Conservation (phyloP, 2,113 vertebrate species). For the Microcebus ravelobensis region DNA sequence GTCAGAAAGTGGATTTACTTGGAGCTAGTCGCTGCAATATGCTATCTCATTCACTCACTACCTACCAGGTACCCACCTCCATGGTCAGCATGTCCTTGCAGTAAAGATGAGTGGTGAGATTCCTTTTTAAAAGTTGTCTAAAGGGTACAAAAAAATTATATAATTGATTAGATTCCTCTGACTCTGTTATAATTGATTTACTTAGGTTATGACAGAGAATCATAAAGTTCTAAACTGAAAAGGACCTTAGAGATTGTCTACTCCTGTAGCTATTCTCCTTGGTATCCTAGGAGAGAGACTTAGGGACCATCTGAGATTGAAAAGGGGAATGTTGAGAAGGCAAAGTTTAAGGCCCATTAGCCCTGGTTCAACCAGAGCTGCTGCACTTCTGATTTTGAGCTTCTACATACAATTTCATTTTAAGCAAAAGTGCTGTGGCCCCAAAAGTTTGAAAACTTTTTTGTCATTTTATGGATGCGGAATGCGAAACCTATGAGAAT, state of each 20-base stretch:
- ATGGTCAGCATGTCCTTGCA: constrained; percentile 63
- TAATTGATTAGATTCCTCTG: constrained; percentile 17
- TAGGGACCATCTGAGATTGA: neutral
- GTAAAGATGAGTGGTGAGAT: constrained; percentile 63
- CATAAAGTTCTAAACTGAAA: neutral
- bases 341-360: neutral
- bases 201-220: neutral
- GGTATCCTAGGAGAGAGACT: neutral
- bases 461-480: neutral
- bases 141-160: neutral
- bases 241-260: neutral
- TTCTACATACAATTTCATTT: neutral
- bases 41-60: constrained; percentile 89
- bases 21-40: constrained; percentile 90
- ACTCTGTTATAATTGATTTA: neutral
- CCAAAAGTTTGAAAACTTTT: neutral
- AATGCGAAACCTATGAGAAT: constrained; percentile 24
- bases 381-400: neutral
- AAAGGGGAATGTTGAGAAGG: neutral
- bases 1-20: constrained; percentile 91
- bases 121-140: constrained; percentile 71
- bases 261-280: neutral
- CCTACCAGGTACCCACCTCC: constrained; percentile 84
- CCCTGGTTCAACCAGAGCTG: neutral
- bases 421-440: neutral